phyloP scores from a whole-genome alignment of 2,797 vertebrate genomes.

The Chaenodraco wilsoni region DNA sequence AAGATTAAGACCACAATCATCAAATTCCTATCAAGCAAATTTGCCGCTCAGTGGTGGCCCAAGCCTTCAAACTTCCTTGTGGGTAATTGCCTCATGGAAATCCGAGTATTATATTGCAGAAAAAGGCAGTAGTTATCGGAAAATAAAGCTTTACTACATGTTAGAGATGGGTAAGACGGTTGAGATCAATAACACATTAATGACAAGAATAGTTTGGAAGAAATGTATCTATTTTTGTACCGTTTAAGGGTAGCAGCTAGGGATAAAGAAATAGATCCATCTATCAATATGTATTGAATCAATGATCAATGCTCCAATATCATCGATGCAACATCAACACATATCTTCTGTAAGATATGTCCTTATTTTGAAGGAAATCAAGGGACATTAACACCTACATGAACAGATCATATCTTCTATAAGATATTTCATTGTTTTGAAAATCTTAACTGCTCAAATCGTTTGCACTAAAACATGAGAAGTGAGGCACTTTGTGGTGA shows the following conservation, averaged over 20 bases:
- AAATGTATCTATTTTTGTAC: not conserved
- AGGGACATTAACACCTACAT: too few relatives aligned
- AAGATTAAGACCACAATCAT: slow-evolving; percentile 42
- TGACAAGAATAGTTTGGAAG: slow-evolving; percentile 3
- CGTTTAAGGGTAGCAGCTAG: not conserved
- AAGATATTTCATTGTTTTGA: too few relatives aligned
- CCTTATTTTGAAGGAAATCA: too few relatives aligned
- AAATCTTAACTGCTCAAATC: too few relatives aligned
- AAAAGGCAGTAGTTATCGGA: not conserved
- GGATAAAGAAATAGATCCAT: too few relatives aligned
- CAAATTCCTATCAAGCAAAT: slow-evolving; percentile 33
- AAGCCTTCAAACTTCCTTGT: slow-evolving; percentile 32
- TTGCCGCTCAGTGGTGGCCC: slow-evolving; percentile 9
- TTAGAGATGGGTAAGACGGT: not conserved
- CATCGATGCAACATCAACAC: too few relatives aligned
- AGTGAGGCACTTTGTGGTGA: too few relatives aligned
- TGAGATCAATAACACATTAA: slow-evolving; percentile 15
- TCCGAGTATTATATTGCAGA: not conserved
- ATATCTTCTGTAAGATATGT: too few relatives aligned
- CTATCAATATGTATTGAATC: too few relatives aligned
- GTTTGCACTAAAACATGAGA: too few relatives aligned
- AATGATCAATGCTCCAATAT: too few relatives aligned
- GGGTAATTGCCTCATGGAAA: slow-evolving; percentile 31
- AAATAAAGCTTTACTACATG: slow-evolving; percentile 17
- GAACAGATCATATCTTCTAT: too few relatives aligned